Evolutionary conservation across 2,113 vertebrate genomes (phyloP), one percentile per base, ranked within the genome.

Genomic region (Dendrocopos noguchii): DNA sequence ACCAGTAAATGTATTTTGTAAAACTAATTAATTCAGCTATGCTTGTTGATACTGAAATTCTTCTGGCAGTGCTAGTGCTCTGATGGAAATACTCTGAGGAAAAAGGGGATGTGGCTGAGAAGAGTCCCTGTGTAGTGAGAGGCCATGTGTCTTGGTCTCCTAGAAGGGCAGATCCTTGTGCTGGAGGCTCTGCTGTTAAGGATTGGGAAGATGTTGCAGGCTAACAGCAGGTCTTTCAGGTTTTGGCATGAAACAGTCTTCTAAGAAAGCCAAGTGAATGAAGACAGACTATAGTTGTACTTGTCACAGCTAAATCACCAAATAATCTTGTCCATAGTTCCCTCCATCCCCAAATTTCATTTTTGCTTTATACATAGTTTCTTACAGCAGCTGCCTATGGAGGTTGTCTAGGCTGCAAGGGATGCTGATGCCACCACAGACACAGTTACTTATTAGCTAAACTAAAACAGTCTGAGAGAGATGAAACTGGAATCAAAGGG

Each of bases 1-100:
- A 70, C 67, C 75, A 87, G 11, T 78, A 71, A 87, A 42, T 78
- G 36, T 74, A 16, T 84, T 89, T 71, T 88, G 57, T 91, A 78
- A 84, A 89, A 44, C 27, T 84, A 81, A 87, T 95, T 87, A 77
- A 84, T 96, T 91, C 61, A 46, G 53, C 29, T 57, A 6, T 13
- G 44, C 15, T 31, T 71, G 47, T 80, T 91, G 1, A 1, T 61
- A 44, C 56, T 61, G 77, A 79, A 87, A 56, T 60, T 81, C 39
- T 66, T 63, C 82, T 89, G 79, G 85, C 85, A 61, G 59, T 42
- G 63, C 28, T 56, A 12, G 57, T 42, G 81, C 57, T 81, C 57
- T 4, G 33, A 52, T 71, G 74, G 44, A 75, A 71, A 42, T 56
- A 9, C 31, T 74, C 59, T 1, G 24, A 78, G 74, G 80, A 56